phyloP scores from a whole-genome alignment of 2,797 vertebrate genomes.

The Myotis vivesi region DNA sequence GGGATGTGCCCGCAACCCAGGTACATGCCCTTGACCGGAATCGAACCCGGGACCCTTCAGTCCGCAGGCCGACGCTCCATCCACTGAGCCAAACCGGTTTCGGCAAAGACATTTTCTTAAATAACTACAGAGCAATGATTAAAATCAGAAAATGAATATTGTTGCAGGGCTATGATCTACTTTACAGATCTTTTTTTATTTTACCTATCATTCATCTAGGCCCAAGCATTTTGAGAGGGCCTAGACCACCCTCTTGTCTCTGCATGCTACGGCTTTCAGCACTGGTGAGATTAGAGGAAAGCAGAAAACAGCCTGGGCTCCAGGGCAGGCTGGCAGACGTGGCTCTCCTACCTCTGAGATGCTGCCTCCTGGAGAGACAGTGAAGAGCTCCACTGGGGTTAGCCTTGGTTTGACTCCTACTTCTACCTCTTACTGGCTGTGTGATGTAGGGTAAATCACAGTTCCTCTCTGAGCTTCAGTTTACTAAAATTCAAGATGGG shows the following conservation, averaged over 20 bases:
- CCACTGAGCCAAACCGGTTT: too few relatives aligned
- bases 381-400: not conserved
- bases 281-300: not conserved
- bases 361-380: not conserved
- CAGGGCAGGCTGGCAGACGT: not conserved
- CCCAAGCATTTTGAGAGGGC: not conserved
- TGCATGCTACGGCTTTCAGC: not conserved
- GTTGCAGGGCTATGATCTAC: not conserved
- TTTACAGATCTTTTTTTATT: not conserved
- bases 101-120: not conserved
- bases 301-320: not conserved
- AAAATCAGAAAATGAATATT: not conserved
- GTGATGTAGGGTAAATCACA: not conserved
- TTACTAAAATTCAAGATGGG: not conserved
- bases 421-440: not conserved
- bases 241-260: not conserved
- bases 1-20: too few relatives aligned
- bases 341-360: not conserved
- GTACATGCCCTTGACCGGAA: too few relatives aligned
- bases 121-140: not conserved
- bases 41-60: too few relatives aligned
- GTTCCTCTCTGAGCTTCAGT: not conserved
- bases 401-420: not conserved
- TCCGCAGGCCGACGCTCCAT: too few relatives aligned
- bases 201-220: not conserved